A percentile compares a stretch with the other conserved stretches of the same genome.
phyloP scores from a whole-genome alignment of 2,888 invertebrate genomes.

The Ochropacha duplaris region DNA sequence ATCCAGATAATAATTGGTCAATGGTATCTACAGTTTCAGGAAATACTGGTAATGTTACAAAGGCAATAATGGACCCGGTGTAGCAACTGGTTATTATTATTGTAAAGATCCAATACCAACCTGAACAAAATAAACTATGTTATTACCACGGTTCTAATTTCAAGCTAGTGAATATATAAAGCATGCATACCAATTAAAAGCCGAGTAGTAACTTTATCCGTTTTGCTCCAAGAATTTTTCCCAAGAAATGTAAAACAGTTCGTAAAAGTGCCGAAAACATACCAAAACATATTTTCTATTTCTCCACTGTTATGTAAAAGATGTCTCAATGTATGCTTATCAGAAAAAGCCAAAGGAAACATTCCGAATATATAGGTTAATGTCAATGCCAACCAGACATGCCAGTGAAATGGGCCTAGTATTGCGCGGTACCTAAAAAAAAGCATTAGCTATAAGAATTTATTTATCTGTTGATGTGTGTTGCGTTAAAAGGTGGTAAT shows the following conservation, averaged over 20 bases:
- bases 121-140: conserved; percentile 53
- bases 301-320: conserved; percentile 87
- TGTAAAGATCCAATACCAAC: conserved; percentile 93
- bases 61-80: conserved; percentile 92
- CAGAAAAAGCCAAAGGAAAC: conserved; percentile 89
- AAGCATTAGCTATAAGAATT: too few relatives aligned
- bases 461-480: too few relatives aligned
- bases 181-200: conserved; percentile 85
- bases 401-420: conserved; percentile 92
- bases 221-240: conserved; percentile 87
- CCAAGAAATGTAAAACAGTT: conserved; percentile 89
- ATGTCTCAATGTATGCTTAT: conserved; percentile 86
- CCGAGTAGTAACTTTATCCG: conserved; percentile 86
- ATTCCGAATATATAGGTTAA: conserved; percentile 88
- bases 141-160: not conserved
- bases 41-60: conserved; percentile 90
- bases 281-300: conserved; percentile 94
- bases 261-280: conserved; percentile 92
- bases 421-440: conserved; percentile 88
- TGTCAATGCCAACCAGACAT: conserved; percentile 89
- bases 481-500: too few relatives aligned
- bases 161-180: not conserved
- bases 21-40: conserved; percentile 89
- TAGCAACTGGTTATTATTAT: conserved; percentile 93
- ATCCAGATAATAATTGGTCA: conserved; percentile 84